Evolutionary conservation across 1,140 invertebrate species (phyloP), one percentile per base, ranked within the genome.

Genomic region (Leptopilina clavipes): DNA sequence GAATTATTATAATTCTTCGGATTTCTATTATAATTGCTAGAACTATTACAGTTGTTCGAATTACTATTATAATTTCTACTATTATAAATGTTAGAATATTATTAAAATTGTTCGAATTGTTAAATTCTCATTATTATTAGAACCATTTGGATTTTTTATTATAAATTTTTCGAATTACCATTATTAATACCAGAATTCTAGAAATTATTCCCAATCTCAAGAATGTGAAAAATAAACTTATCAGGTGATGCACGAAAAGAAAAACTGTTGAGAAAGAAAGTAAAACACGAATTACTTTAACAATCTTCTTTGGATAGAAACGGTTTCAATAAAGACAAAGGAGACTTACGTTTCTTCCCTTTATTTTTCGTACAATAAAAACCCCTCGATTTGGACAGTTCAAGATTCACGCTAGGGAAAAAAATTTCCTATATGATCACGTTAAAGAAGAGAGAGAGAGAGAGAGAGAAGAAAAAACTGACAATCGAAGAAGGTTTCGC

Each of bases 241-340:
- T 31, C 25, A 31, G 6, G 6, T 31, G 25, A 3, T 31, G 25
- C 2, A 31, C 6, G 1, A 31, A 31, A 31, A 31, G 56, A 10
- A 25, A 19, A 59, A 59, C n/a, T n/a, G n/a, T n/a, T n/a, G n/a
- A n/a, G n/a, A 31, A 31, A 65, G 12, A 31, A n/a, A 65, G 2
- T 52, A 3, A n/a, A 65, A 65, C 59, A 65, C 59, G 56, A 19
- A 65, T 65, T 31, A 65, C 59, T 37, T n/a, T 65, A 65, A 65
- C 59, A 65, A 65, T 65, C n/a, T n/a, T 22, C 25, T 31, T 31
- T 65, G 22, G 59, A 22, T 65, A 31, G 12, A 31, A 65, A 65
- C 25, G 59, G 59, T 65, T 65, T 65, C 59, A 65, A 65, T 65
- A 22, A 65, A 65, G 59, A 65, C 59, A 65, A 65, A 65, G 31